A percentile compares a stretch with the other conserved stretches of the same genome.
Evolutionary conservation across 2,797 vertebrate genomes (phyloP).

Genomic region (Alauda arvensis): DNA sequence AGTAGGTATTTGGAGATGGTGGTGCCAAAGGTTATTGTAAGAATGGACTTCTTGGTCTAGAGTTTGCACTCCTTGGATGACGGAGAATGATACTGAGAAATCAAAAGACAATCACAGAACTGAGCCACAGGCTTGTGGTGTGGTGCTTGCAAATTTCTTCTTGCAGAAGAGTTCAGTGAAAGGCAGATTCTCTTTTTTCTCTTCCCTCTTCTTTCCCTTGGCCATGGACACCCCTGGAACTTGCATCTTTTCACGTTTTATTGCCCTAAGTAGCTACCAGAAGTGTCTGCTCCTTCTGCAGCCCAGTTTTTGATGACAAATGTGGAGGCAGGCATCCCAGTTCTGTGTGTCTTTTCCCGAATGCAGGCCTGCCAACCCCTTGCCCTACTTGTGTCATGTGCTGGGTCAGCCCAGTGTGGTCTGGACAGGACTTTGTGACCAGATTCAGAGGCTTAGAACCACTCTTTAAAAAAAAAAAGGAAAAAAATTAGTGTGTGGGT

Average conservation of each 20-base stretch:
- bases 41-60: neutral
- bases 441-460: neutral
- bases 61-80: neutral
- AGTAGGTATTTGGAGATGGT: neutral
- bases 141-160: neutral
- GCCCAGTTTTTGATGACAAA: neutral
- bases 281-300: neutral
- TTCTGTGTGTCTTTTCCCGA: fast-evolving
- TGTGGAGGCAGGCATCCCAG: neutral
- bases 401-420: neutral
- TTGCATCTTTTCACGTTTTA: neutral
- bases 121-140: neutral
- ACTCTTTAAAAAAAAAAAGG: fast-evolving
- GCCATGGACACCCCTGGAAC: neutral
- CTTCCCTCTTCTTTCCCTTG: neutral
- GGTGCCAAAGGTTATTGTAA: neutral
- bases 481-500: neutral
- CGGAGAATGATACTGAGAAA: neutral
- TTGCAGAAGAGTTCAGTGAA: neutral
- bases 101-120: neutral
- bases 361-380: fast-evolving
- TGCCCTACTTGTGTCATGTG: too few species aligned
- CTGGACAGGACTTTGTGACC: neutral
- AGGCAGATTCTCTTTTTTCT: neutral
- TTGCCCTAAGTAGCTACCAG: neutral